Conservation (phyloP, 2,797 vertebrate genomes). For the Mycteria americana region DNA sequence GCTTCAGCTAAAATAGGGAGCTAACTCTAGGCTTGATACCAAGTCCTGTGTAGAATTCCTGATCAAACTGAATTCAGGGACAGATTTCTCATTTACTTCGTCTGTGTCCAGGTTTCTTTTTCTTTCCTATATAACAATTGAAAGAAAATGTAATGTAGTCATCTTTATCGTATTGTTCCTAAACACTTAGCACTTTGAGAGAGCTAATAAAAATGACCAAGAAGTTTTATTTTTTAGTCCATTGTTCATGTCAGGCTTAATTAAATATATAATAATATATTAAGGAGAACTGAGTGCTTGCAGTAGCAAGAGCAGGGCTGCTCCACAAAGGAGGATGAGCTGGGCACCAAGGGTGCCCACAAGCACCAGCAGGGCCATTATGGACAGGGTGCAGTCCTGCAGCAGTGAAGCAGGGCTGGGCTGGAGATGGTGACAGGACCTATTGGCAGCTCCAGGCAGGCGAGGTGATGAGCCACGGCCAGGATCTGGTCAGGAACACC, state of each 20-base stretch:
- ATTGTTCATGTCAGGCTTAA: neutral
- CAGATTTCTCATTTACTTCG: neutral
- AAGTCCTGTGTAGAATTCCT: neutral
- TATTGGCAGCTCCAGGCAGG: neutral
- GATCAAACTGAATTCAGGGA: neutral
- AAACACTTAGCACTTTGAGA: neutral
- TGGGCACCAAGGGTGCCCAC: neutral
- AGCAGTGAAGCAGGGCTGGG: neutral
- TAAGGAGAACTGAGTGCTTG: neutral
- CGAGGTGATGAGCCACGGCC: fast-evolving
- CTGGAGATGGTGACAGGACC: neutral
- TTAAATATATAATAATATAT: neutral
- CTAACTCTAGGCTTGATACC: neutral
- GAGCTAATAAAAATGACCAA: neutral
- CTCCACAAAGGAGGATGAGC: neutral
- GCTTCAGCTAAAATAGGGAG: neutral
- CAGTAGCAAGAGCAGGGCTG: neutral
- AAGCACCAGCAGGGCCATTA: neutral
- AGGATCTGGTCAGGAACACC: neutral
- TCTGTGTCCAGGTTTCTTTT: neutral
- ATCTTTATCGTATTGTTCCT: neutral
- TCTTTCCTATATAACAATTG: neutral
- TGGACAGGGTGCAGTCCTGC: neutral
- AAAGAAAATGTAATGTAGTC: neutral
- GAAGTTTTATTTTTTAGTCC: neutral